Evolutionary conservation across 2,113 vertebrate species (phyloP).

Genomic region (Cheirogaleus medius): DNA sequence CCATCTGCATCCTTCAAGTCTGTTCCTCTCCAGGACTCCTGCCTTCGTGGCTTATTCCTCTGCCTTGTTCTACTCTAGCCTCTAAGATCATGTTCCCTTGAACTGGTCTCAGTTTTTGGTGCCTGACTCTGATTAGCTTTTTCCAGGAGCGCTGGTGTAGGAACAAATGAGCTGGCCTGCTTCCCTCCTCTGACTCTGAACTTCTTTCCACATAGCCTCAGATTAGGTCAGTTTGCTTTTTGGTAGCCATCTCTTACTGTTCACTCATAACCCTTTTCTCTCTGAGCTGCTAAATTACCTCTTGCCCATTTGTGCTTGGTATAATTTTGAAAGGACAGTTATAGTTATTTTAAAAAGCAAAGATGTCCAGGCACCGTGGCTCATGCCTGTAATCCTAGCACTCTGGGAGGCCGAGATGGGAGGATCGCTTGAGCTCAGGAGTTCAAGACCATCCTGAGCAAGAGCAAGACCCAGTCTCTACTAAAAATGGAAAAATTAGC

Average conservation of each 20-base stretch:
- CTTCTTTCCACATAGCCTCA: background rate
- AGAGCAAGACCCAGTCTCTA: too few species aligned
- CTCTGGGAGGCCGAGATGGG: too few species aligned
- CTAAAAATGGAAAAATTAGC: too few species aligned
- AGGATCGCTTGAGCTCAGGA: too few species aligned
- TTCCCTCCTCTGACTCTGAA: background rate
- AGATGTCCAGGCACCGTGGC: background rate
- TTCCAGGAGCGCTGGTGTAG: background rate
- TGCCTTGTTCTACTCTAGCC: background rate
- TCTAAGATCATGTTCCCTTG: background rate
- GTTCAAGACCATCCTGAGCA: too few species aligned
- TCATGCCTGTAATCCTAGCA: too few species aligned
- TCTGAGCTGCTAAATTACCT: conserved; percentile 28
- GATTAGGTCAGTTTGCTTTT: background rate
- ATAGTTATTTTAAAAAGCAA: background rate
- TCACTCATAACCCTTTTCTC: background rate
- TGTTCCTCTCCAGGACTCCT: background rate
- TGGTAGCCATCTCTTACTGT: background rate
- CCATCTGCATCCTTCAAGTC: background rate
- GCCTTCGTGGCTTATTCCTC: background rate
- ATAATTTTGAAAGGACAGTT: conserved; percentile 15
- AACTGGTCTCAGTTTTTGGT: background rate
- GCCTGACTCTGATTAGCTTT: background rate
- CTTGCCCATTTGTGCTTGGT: background rate
- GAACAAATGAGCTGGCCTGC: background rate